Base-by-base conservation (phyloP, 2,113 vertebrate species). In the Brachyhypopomus gauderio region DNA sequence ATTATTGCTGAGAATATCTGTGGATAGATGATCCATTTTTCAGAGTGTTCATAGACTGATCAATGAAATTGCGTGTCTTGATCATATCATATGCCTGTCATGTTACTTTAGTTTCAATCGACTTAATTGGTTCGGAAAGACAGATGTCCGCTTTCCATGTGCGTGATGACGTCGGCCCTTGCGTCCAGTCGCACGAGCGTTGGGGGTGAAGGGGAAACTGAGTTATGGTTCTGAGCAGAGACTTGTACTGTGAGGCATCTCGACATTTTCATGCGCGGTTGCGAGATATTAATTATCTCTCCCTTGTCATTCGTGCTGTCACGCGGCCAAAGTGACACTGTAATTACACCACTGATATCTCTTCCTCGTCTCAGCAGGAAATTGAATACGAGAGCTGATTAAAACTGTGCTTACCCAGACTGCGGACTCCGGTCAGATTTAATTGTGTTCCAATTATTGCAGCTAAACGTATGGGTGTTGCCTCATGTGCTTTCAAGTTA, bases 301-400 rank as follows among this genome's bases (percentile, higher is more conserved):
- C 52, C 78, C 75, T 72, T 80, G 72, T 80, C 59, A 62, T n/a
- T 78, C 7, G 34, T 16, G 8, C 19, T 27, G 36, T 75, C 52
- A 59, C 66, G 58, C 62, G 52, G 75, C 34, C 78, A 52, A 71
- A 82, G 71, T 59, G 78, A 78, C 78, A 77, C 72, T 70, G 34
- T 84, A 79, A 84, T 81, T 78, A 84, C 69, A 25, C 23, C 27
- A 4, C 67, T 60, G 78, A 79, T 72, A 73, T 72, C 12, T 52
- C 52, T 73, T 67, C 72, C 74, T 79, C 52, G 41, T 45, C 82
- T 62, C 85, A 67, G 79, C 58, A 86, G 82, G 85, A 86, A 86
- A 86, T 86, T 86, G 60, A 84, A 79, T 72, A 66, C 60, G 41
- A 79, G 76, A 38, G 79, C 75, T 79, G 79, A 86, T 86, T 84